A percentile compares a stretch with the other conserved stretches of the same genome.
Conservation (phyloP, 2,797 vertebrate genomes). For the Acrossocheilus fasciatus region DNA sequence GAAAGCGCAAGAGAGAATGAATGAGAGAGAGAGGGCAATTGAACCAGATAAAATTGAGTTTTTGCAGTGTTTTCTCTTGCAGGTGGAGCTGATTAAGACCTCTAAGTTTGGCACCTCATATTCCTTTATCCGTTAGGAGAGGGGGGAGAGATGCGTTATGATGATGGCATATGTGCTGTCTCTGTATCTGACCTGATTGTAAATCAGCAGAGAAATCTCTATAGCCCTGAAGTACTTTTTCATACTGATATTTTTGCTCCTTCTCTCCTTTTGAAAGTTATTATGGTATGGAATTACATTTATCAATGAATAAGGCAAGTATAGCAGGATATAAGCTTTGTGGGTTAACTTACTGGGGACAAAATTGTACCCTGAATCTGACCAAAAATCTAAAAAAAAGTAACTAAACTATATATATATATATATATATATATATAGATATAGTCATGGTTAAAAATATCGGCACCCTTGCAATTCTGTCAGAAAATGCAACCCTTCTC, state of each 20-base stretch:
- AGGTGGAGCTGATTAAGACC: slow-evolving; percentile 79
- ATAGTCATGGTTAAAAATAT: no score
- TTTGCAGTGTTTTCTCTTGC: slow-evolving; percentile 65
- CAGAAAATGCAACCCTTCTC: no score
- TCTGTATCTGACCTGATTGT: slow-evolving; percentile 83
- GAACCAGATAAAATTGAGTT: slow-evolving; percentile 61
- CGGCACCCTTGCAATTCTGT: no score
- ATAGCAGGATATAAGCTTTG: slow-evolving; percentile 2
- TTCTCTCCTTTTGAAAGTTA: slow-evolving; percentile 39
- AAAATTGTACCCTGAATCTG: neutral
- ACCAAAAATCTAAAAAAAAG: no score
- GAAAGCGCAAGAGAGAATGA: neutral
- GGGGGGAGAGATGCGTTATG: slow-evolving; percentile 22
- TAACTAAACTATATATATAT: neutral
- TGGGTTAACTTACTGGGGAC: neutral
- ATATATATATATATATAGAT: neutral
- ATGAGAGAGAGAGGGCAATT: slow-evolving; percentile 46
- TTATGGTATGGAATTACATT: slow-evolving; percentile 40
- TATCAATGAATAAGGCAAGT: slow-evolving; percentile 22
- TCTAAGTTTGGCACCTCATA: slow-evolving; percentile 78
- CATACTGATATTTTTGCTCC: slow-evolving; percentile 7
- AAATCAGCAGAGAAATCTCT: slow-evolving; percentile 79
- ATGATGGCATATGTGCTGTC: slow-evolving; percentile 81
- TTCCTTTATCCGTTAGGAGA: slow-evolving; percentile 71
- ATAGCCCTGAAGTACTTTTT: slow-evolving; percentile 76